Base-by-base conservation (phyloP, 2,113 vertebrate species). In the Euleptes europaea region DNA sequence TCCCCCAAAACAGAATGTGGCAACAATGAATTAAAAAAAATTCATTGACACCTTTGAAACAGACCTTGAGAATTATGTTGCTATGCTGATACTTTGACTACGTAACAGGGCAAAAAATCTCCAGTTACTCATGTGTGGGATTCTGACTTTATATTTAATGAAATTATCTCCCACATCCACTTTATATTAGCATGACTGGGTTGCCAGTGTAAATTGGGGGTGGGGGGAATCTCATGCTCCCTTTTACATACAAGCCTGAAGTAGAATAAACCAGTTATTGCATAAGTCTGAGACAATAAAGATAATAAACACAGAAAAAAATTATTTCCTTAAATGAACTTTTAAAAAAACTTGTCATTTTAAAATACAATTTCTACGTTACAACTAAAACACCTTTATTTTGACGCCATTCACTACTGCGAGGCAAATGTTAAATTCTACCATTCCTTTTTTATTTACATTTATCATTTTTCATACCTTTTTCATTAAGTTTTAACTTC, bases 301-400 rank as follows among this genome's bases (percentile, higher is more conserved):
- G 33, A 89, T 87, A 91, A 83, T 80, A 91, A 90, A 90, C 12
- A 35, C 19, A 31, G 40, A 3, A 81, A 83, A 31, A 88, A 88
- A 75, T 70, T 10, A 26, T 83, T 83, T 80, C 26, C 70, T 44
- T 74, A 11, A 21, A 86, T 49, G 38, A 89, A 63, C 1, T 0
- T 1, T 1, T 66, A 66, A 65, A 73, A 84, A 84, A 31, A 57
- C 6, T 15, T n/a, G 28, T 17, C 0, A 2, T 0, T 87, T 90
- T 84, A 54, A n/a, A 90, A 71, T 75, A 40, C 0, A 82, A 84
- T 84, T 70, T 79, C 38, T 1, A 28, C 77, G n/a, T 14, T 70
- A 3, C 38, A 26, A 26, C 28, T 80, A 79, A 14, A 76, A 11
- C 17, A 84, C 14, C 38, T 77, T 65, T 31, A 66, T 72, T 77